Evolutionary conservation across 2,888 invertebrate species (phyloP), one percentile per base, ranked within the genome.

Genomic region (Oscheius sp.): DNA sequence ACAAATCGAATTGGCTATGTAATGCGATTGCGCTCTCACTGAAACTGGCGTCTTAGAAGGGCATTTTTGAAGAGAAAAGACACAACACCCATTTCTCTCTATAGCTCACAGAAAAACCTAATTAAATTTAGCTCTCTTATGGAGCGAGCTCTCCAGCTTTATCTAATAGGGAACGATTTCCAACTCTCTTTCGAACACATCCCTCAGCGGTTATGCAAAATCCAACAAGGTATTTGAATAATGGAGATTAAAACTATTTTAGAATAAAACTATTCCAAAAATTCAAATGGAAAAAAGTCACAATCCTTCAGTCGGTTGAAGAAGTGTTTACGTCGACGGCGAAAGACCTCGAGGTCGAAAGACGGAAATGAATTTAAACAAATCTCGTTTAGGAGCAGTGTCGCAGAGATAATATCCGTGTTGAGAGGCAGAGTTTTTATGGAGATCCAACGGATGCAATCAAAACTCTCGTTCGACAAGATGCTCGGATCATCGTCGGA

Each of bases 91-190:
- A 54, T 54, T 33, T 33, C 30, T 36, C 32, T 36, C 22, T 12
- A 47, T 20, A 20, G 47, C 20, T 24, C 12, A 47, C 20, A 24
- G 22, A 54, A 33, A 32, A 54, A 36, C 22, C 54, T 54, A 54
- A 54, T 33, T 22, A 22, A 38, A 57, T 44, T 36, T 89, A 97
- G 96, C 89, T 98, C 36, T 97, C 97, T 86, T 99, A 98, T 88
- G 98, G 98, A 51, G 96, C 97, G 32, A 96, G 95, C 82, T 96
- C 96, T 57, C 98, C 98, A 6, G 98, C 98, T 3, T 89, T 98
- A 63, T 97, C 97, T 36, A 95, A 98, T 88, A 91, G 97, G 65
- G 92, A 93, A 80, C 91, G 98, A 63, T 98, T 99, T 87, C 96
- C 96, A 17, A 98, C 97, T 6, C 90, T 98, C 79, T 98, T 98